A percentile compares a stretch with the other conserved stretches of the same genome.
These are phyloP conservation scores for Pseudolaguvia tuberculata DNA, from an alignment of 2,113 vertebrate genomes.

Conservation along the genomic window DNA sequence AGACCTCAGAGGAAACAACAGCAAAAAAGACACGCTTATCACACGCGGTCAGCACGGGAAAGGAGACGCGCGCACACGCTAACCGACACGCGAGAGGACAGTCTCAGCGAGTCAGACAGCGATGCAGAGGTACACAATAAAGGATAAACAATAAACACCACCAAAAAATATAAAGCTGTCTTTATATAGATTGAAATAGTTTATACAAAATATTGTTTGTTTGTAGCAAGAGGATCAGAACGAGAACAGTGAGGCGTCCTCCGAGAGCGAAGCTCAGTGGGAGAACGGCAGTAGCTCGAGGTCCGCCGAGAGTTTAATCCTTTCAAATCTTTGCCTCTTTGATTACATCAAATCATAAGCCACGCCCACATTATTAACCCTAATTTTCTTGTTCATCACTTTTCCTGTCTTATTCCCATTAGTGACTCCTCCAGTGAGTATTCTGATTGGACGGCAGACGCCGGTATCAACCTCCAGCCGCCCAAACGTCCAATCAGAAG, in stretches of 20 bases:
- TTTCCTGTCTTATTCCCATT: slow-evolving; percentile 13
- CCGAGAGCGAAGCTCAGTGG: slow-evolving; percentile 83
- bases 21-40: slow-evolving; percentile 85
- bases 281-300: slow-evolving; percentile 94
- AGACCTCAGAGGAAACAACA: slow-evolving; percentile 78
- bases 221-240: slow-evolving; percentile 71
- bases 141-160: too few species aligned
- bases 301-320: slow-evolving; percentile 57
- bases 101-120: slow-evolving; percentile 74
- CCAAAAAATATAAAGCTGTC: too few species aligned
- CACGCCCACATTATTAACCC: neutral
- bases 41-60: slow-evolving; percentile 87
- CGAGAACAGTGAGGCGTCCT: slow-evolving; percentile 79
- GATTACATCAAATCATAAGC: neutral
- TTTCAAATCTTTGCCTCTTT: neutral
- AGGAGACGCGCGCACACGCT: slow-evolving; percentile 65
- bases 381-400: neutral
- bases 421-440: slow-evolving; percentile 97
- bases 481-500: slow-evolving; percentile 87
- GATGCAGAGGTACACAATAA: slow-evolving; percentile 76
- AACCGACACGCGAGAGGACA: slow-evolving; percentile 54
- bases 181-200: too few species aligned
- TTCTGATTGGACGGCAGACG: slow-evolving; percentile 97
- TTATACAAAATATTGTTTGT: too few species aligned
- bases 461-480: slow-evolving; percentile 95